Evolutionary conservation across 2,113 vertebrate genomes (phyloP).

Genomic region (Anolis carolinensis): DNA sequence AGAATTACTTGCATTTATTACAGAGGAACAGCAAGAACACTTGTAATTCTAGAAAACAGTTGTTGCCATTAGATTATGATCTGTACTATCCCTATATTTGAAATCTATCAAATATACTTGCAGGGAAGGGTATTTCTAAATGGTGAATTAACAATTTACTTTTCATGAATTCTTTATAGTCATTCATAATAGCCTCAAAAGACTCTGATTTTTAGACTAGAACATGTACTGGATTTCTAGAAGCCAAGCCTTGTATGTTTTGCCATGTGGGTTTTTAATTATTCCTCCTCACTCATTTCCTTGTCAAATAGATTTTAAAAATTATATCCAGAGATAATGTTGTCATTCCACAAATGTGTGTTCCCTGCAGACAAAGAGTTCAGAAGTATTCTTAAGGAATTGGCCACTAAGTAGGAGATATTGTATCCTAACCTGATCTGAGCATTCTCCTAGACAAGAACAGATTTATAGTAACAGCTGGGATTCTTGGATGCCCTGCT

Average conservation of each 20-base stretch:
- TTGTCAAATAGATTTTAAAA: constrained; percentile 12
- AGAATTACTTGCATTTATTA: no score
- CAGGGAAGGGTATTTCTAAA: not conserved
- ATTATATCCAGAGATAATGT: not conserved
- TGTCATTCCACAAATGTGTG: not conserved
- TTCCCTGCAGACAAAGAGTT: constrained; percentile 2
- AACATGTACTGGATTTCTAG: not conserved
- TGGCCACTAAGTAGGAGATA: constrained; percentile 1
- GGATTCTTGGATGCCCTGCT: not conserved
- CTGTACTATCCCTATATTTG: rapidly evolving
- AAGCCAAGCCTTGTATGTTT: not conserved
- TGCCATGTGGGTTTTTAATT: no score
- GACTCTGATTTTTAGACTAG: not conserved
- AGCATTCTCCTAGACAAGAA: not conserved
- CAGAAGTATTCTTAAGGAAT: not conserved
- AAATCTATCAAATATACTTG: not conserved
- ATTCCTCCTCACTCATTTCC: not conserved
- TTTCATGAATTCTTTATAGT: constrained; percentile 3
- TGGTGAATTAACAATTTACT: not conserved
- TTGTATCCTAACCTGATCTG: not conserved
- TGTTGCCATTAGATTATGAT: no score
- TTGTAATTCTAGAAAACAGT: no score
- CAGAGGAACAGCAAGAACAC: no score
- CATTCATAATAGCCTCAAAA: not conserved
- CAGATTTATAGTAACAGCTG: not conserved